Evolutionary conservation across 1,140 invertebrate species (phyloP), one percentile per base, ranked within the genome.

Genomic region (Panagrolaimus sp.): DNA sequence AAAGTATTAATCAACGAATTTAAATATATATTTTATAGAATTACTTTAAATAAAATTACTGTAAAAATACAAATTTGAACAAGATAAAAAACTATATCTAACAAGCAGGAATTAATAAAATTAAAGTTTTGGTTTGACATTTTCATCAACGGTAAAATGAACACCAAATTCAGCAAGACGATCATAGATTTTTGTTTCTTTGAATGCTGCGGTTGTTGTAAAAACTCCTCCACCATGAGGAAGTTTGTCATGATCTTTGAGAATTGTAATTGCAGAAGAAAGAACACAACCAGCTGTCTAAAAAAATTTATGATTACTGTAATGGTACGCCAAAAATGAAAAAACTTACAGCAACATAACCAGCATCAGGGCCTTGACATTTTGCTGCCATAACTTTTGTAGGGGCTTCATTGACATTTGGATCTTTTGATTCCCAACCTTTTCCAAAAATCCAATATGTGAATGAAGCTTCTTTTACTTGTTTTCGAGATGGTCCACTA

Each of bases 281-380:
- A 94, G 78, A 70, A 92, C 78, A 63, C 87, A 86, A n/a, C 87
- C 88, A 44, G 89, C 89, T 1, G 93, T 94, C 0, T n/a, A n/a
- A n/a, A n/a, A n/a, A n/a, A n/a, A n/a, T n/a, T n/a, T n/a, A n/a
- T n/a, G n/a, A n/a, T n/a, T n/a, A n/a, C n/a, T n/a, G n/a, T n/a
- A n/a, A n/a, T n/a, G n/a, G n/a, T n/a, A n/a, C n/a, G n/a, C n/a
- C n/a, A n/a, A n/a, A n/a, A n/a, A n/a, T n/a, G n/a, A n/a, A n/a
- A n/a, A n/a, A n/a, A n/a, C n/a, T n/a, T n/a, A n/a, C n/a, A n/a
- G 89, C 87, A 6, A 90, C 89, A 85, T 96, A 96, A 52, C 89
- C 92, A 21, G 91, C 89, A 84, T 86, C 86, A 71, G 85, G 86
- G 67, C 86, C 87, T n/a, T 77, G 76, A 32, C 88, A 84, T 65